Evolutionary conservation across 2,113 vertebrate species (phyloP).

Genomic region (Microtus ochrogaster): DNA sequence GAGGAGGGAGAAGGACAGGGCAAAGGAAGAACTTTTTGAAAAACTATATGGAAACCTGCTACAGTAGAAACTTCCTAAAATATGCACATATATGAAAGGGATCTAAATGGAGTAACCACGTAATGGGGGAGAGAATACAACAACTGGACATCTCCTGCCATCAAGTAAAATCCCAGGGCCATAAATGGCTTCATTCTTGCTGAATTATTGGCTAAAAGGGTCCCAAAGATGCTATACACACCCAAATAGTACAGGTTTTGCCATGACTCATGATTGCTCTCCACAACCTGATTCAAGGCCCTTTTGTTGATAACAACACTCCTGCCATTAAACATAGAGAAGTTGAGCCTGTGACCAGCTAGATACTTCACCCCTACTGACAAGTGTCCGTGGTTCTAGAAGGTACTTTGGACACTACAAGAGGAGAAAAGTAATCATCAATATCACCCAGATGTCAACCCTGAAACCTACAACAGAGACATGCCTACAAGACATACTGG

Average conservation of each 20-base stretch:
- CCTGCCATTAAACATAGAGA: neutral
- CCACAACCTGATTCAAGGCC: neutral
- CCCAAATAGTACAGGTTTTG: neutral
- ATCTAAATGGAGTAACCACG: neutral
- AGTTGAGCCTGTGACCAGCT: neutral
- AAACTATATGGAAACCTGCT: neutral
- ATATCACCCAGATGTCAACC: neutral
- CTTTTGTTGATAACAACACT: neutral
- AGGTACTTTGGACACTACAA: neutral
- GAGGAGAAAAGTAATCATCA: neutral
- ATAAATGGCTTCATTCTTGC: neutral
- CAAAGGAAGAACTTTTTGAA: neutral
- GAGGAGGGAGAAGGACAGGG: neutral
- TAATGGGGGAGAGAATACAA: neutral
- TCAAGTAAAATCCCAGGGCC: neutral
- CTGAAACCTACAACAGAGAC: neutral
- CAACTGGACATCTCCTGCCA: neutral
- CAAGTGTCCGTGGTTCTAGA: neutral
- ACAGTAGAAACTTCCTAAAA: neutral
- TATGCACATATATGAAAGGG: neutral
- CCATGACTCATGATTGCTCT: neutral
- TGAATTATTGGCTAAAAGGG: neutral
- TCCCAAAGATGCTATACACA: neutral
- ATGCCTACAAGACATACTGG: neutral
- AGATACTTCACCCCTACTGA: neutral